Percentiles rank a stretch among this genome's conserved stretches.
These are phyloP conservation scores for Pantelozetes paolii DNA, from an alignment of 2,888 invertebrate species.

Conservation along the genomic window DNA sequence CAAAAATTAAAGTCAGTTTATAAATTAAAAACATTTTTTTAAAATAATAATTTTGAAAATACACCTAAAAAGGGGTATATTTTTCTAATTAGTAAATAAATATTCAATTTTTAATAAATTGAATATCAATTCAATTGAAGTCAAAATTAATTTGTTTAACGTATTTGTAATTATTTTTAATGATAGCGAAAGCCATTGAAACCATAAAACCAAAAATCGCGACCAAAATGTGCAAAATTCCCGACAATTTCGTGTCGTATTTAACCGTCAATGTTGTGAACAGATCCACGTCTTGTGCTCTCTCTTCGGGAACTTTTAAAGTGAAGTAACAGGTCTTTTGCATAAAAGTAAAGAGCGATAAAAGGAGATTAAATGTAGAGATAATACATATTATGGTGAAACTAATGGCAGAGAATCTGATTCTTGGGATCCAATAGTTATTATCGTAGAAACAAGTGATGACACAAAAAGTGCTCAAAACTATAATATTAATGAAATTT, in stretches of 20 bases:
- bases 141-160: constrained; percentile 33
- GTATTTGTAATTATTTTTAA: constrained; percentile 40
- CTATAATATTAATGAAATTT: not conserved
- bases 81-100: no score
- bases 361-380: constrained; percentile 27
- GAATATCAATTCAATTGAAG: not conserved
- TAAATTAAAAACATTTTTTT: no score
- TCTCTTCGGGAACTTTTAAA: not conserved
- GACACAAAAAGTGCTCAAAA: not conserved
- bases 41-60: no score
- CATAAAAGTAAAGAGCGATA: constrained; percentile 30
- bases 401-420: constrained; percentile 16
- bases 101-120: no score
- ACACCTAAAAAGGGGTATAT: no score
- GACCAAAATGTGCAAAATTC: constrained; percentile 30
- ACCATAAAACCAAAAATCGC: constrained; percentile 18
- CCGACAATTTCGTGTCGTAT: constrained; percentile 37
- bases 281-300: not conserved
- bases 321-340: constrained; percentile 31
- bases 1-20: no score
- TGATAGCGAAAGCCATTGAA: constrained; percentile 40
- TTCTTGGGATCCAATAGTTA: not conserved
- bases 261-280: constrained; percentile 11
- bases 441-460: constrained; percentile 23
- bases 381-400: constrained; percentile 17